Conservation (phyloP, 2,113 vertebrate genomes). For the Ammodytes dubius region DNA sequence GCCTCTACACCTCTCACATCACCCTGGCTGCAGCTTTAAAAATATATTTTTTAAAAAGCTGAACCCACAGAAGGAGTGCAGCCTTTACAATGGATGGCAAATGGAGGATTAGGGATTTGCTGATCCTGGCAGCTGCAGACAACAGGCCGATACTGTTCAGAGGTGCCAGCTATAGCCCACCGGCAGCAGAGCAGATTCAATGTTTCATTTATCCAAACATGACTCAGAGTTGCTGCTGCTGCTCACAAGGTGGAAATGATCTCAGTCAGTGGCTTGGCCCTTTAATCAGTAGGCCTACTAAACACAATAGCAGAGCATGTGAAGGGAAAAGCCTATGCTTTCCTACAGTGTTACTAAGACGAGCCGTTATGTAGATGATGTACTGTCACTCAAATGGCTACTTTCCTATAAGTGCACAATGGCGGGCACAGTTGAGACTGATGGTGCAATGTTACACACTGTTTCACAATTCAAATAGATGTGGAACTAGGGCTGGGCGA, state of each 20-base stretch:
- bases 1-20: slow-evolving; percentile 52
- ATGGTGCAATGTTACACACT: too few relatives aligned
- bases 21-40: slow-evolving; percentile 52
- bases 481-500: too few relatives aligned
- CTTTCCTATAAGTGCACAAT: slow-evolving; percentile 20
- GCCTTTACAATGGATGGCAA: slow-evolving; percentile 62
- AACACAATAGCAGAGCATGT: background rate
- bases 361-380: too few relatives aligned
- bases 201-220: slow-evolving; percentile 67
- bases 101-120: slow-evolving; percentile 69
- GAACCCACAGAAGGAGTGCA: slow-evolving; percentile 52
- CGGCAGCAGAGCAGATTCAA: slow-evolving; percentile 58
- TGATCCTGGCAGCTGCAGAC: slow-evolving; percentile 62
- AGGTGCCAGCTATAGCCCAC: slow-evolving; percentile 39
- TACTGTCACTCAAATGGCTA: slow-evolving; percentile 49
- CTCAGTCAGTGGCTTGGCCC: slow-evolving; percentile 22
- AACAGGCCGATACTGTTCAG: slow-evolving; percentile 51
- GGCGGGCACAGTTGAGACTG: background rate
- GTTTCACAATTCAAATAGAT: too few relatives aligned
- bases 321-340: background rate
- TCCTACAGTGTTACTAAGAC: background rate
- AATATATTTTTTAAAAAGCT: too few relatives aligned
- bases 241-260: slow-evolving; percentile 50
- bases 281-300: too few relatives aligned
- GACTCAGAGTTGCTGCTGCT: slow-evolving; percentile 47